Evolutionary conservation across 2,888 invertebrate species (phyloP).

Genomic region (Horisme vitalbata): DNA sequence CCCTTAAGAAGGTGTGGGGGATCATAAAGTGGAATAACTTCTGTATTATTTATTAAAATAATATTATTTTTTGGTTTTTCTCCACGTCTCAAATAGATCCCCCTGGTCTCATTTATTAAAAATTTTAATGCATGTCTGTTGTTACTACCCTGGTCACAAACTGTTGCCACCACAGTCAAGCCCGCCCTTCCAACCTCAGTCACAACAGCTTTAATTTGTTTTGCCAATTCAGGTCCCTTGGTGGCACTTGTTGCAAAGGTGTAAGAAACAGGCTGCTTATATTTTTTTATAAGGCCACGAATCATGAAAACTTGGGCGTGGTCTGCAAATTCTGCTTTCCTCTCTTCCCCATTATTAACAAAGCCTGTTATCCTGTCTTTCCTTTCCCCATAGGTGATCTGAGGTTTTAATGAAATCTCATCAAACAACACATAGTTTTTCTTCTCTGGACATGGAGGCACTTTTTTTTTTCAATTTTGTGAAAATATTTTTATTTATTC

Average conservation of each 20-base stretch:
- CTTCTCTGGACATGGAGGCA: conserved; percentile 25
- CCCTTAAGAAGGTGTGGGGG: conserved; percentile 36
- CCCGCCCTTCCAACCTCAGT: conserved; percentile 29
- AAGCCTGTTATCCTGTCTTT: conserved; percentile 37
- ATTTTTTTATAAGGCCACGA: conserved; percentile 34
- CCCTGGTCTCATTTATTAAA: neutral
- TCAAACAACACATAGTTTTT: conserved; percentile 37
- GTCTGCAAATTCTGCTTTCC: conserved; percentile 30
- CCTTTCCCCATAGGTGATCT: conserved; percentile 32
- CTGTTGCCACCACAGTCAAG: conserved; percentile 34
- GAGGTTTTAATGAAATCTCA: conserved; percentile 36
- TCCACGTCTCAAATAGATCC: conserved; percentile 13
- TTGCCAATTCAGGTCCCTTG: conserved; percentile 32
- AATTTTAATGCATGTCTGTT: conserved; percentile 19
- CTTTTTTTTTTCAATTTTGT: conserved; percentile 27
- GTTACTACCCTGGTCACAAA: conserved; percentile 38
- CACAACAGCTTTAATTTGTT: conserved; percentile 31
- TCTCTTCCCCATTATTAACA: conserved; percentile 28
- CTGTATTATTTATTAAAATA: conserved; percentile 26
- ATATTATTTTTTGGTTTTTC: conserved; percentile 18
- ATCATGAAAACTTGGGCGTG: conserved; percentile 40
- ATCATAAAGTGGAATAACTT: conserved; percentile 34
- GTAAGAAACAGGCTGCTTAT: conserved; percentile 35
- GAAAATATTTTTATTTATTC: conserved; percentile 35
- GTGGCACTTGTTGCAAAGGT: conserved; percentile 35